Evolutionary conservation across 2,888 invertebrate species (phyloP).

Genomic region (Julus scandinavius): DNA sequence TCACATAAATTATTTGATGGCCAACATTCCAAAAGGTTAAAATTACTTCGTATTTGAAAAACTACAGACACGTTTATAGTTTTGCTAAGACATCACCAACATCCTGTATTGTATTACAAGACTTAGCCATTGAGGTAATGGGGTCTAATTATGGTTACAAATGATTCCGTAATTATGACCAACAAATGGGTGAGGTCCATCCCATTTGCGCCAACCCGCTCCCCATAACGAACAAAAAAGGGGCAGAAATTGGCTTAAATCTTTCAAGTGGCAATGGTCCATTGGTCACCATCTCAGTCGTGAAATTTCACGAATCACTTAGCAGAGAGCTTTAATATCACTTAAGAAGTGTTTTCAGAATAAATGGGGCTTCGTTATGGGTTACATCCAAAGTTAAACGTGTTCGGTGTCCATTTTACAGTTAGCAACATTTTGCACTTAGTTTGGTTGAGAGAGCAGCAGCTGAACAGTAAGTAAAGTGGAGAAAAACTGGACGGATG

Average conservation of each 20-base stretch:
- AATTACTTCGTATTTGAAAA: too few species aligned
- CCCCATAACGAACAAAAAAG: not conserved
- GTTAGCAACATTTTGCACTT: conserved; percentile 39
- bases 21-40: too few species aligned
- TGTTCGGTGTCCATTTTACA: conserved; percentile 42
- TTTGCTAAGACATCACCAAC: too few species aligned
- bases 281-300: conserved; percentile 14
- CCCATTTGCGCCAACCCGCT: not conserved
- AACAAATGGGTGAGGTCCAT: not conserved
- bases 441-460: conserved; percentile 34
- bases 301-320: conserved; percentile 42
- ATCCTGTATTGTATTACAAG: too few species aligned
- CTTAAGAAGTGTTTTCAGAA: conserved; percentile 29
- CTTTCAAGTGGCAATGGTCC: conserved; percentile 14
- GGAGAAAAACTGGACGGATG: conserved; percentile 10
- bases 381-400: not conserved
- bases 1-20: too few species aligned
- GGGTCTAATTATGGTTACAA: conserved; percentile 22
- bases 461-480: conserved; percentile 28
- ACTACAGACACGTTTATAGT: too few species aligned
- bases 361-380: conserved; percentile 8
- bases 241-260: not conserved
- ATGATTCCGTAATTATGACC: not conserved
- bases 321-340: conserved; percentile 32
- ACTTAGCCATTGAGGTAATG: not conserved